Base-by-base conservation (phyloP, 2,797 vertebrate species). In the Kryptolebias ocellatus region DNA sequence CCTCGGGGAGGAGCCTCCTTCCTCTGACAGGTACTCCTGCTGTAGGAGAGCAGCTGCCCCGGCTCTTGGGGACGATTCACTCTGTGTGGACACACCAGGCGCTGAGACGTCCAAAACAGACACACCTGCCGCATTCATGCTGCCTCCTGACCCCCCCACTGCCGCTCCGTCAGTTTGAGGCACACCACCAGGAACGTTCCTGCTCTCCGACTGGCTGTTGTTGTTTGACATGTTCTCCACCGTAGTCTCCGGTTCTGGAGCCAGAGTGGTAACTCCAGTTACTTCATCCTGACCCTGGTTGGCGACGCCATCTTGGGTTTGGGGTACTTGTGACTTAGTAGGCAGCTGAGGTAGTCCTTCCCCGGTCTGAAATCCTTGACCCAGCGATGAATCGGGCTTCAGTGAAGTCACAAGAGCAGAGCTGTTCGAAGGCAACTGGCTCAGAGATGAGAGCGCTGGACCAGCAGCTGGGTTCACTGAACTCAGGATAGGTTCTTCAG, bases 11-110 rank as follows among this genome's bases (percentile, higher is more conserved):
- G 86, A 80, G 42, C 79, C 80, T 61, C 65, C 86, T 0, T 92
- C 89, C n/a, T 87, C 87, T 6, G 81, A 77, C 42, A 92, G 66
- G 42, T 84, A 89, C 71, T 89, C 83, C 74, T 90, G 87, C 76
- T 92, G 87, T 67, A 91, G 61, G 31, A 91, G 77, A 42, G 72
- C 34, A 51, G 68, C 16, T 24, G 20, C 20, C 20, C 20, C 20
- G 31, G 12, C 53, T 5, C 34, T 70, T 29, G 64, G 17, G 4
- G 79, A 69, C n/a, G 72, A 24, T 1, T n/a, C 69, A 27, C 34
- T 63, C 14, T 62, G 77, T 52, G 56, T 17, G 29, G 83, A 64
- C 58, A 60, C 9, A 24, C 9, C 2, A 0, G 60, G 52, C 5
- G 28, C 56, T 42, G 62, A 17, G 15, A 45, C 64, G 37, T 65